phyloP scores from a whole-genome alignment of 2,797 vertebrate species.

The Parotocinclus haroldoi region DNA sequence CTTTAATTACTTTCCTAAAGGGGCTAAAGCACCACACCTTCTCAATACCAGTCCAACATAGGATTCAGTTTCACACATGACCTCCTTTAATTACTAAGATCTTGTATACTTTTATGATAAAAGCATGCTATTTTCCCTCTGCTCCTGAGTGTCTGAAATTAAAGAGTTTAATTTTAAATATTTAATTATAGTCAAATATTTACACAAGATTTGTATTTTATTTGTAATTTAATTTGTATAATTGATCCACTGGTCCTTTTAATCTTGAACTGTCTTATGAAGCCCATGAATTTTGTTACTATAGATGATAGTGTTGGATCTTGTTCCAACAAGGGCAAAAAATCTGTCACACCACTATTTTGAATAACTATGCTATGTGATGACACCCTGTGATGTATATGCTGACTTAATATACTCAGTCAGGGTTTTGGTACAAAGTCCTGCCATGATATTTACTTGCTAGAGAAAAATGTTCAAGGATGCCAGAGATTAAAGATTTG shows the following conservation, averaged over 20 bases:
- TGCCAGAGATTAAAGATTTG: constrained; percentile 39
- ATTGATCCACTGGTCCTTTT: constrained; percentile 8
- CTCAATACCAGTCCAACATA: constrained; percentile 44
- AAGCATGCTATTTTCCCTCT: constrained; percentile 50
- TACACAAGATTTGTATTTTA: constrained; percentile 64
- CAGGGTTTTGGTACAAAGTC: constrained; percentile 17
- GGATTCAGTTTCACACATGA: constrained; percentile 57
- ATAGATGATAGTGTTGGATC: constrained; percentile 27
- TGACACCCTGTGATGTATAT: constrained; percentile 30
- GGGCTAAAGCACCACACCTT: constrained; percentile 52
- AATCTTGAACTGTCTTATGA: constrained; percentile 2
- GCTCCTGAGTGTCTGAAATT: constrained; percentile 61
- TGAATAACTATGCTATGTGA: constrained; percentile 21
- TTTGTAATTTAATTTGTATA: no score
- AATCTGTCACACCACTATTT: constrained; percentile 35
- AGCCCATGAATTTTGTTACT: background rate
- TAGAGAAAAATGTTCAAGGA: constrained; percentile 27
- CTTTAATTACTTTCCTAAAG: constrained; percentile 67
- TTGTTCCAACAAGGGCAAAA: background rate
- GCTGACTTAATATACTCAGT: constrained; percentile 33
- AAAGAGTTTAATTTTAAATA: no score
- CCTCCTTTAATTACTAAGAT: constrained; percentile 64
- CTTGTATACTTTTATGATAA: constrained; percentile 63
- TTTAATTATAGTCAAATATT: no score
- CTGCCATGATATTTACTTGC: constrained; percentile 50